These are phyloP conservation scores for Hyles vespertilio DNA, from an alignment of 1,140 invertebrate species.

Conservation along the genomic window DNA sequence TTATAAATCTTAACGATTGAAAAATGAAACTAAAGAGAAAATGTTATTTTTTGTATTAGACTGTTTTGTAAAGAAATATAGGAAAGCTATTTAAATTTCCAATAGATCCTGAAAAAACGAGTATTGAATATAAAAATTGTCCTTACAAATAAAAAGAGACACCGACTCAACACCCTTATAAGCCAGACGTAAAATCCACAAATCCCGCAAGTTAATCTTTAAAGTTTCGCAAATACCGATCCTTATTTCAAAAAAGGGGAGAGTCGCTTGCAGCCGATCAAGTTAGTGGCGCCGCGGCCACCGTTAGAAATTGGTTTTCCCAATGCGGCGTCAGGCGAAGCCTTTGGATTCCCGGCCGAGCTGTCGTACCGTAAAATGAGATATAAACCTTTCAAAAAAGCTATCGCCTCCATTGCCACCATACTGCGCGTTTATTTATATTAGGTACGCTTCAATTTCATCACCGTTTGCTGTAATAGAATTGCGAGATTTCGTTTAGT, in stretches of 20 bases:
- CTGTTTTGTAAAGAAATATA: too few species aligned
- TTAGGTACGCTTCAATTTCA: background rate
- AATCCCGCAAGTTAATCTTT: slow-evolving; percentile 19
- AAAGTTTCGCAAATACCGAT: slow-evolving; percentile 24
- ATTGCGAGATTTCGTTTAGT: too few species aligned
- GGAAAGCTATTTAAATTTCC: too few species aligned
- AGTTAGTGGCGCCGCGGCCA: slow-evolving; percentile 39
- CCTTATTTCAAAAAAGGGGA: slow-evolving; percentile 24
- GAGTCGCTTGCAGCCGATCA: slow-evolving; percentile 42
- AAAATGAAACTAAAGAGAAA: too few species aligned
- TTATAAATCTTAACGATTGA: too few species aligned
- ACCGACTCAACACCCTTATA: too few species aligned
- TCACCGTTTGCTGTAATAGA: too few species aligned
- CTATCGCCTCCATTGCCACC: slow-evolving; percentile 40
- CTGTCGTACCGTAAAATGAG: slow-evolving; percentile 64
- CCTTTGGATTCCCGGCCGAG: slow-evolving; percentile 32
- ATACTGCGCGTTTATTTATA: slow-evolving; percentile 2
- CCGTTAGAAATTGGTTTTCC: slow-evolving; percentile 54
- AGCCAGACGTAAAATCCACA: too few species aligned
- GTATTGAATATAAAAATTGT: too few species aligned
- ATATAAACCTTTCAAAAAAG: slow-evolving; percentile 68
- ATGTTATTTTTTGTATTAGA: too few species aligned
- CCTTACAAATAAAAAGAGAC: too few species aligned
- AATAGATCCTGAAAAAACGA: too few species aligned
- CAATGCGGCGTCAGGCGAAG: slow-evolving; percentile 31